These are phyloP conservation scores for Pseudochromis fuscus DNA, from an alignment of 2,797 vertebrate species.

Conservation along the genomic window DNA sequence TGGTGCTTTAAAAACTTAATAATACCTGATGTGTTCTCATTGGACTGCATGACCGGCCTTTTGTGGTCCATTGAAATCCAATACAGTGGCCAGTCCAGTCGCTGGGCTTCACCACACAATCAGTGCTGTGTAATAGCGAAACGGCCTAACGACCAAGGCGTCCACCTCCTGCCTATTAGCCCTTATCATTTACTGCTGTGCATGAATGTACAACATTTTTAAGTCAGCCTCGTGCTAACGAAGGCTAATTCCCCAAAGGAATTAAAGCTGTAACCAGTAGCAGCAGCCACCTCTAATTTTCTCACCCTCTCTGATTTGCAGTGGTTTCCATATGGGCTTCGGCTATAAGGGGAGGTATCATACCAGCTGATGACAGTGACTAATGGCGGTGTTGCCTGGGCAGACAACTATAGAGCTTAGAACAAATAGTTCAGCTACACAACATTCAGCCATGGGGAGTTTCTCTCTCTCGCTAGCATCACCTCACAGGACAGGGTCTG, in stretches of 20 bases:
- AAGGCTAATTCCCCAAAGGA: slow-evolving; percentile 39
- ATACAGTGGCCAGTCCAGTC: slow-evolving; percentile 4
- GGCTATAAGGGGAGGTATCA: slow-evolving; percentile 8
- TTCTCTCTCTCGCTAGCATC: slow-evolving; percentile 33
- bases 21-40: slow-evolving; percentile 35
- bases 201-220: slow-evolving; percentile 7
- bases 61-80: slow-evolving; percentile 17
- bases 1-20: slow-evolving; percentile 38
- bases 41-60: slow-evolving; percentile 24
- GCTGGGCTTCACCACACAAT: slow-evolving; percentile 26
- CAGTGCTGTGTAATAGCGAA: slow-evolving; percentile 17
- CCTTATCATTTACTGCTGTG: background rate
- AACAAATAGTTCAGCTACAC: slow-evolving; percentile 64
- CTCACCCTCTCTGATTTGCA: slow-evolving; percentile 26
- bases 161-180: background rate
- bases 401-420: slow-evolving; percentile 44
- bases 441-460: slow-evolving; percentile 49
- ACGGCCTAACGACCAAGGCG: background rate
- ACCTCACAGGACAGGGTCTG: slow-evolving; percentile 14
- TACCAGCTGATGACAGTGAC: slow-evolving; percentile 67
- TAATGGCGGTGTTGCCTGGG: slow-evolving; percentile 53
- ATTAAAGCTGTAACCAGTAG: slow-evolving; percentile 41
- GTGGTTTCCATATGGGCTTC: slow-evolving; percentile 19
- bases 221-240: slow-evolving; percentile 3
- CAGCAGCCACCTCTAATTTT: slow-evolving; percentile 27